Evolutionary conservation across 2,113 vertebrate species (phyloP), one percentile per base, ranked within the genome.

Genomic region (Crypturellus undulatus): DNA sequence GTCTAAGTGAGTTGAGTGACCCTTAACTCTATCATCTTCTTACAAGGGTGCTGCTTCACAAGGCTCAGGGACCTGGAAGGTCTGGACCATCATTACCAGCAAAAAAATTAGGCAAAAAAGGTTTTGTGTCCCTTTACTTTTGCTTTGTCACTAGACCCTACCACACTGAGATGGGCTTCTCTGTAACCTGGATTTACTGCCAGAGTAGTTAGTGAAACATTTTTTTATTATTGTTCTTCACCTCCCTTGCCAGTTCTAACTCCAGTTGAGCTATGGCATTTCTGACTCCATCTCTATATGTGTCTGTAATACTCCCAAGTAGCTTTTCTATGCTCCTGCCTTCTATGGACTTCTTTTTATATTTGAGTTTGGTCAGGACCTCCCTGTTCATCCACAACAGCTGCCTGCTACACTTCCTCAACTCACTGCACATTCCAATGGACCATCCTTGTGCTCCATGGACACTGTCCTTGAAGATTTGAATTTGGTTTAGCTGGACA

Each of bases 311-410:
- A 54, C n/a, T 67, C 60, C 25, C 26, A 60, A 14, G 3, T 13
- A 28, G 18, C 12, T 40, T 51, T 11, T 24, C 24, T 30, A 40
- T 32, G 5, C 30, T 86, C 34, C 20, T 49, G 16, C 32, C 28
- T 32, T 34, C 26, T 28, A 12, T 4, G 36, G 0, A 0, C 42
- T 15, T 45, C 9, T 2, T 70, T 71, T 71, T 40, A 18, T 25
- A 11, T 59, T 51, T 10, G 14, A 38, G 3, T 26, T 77, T 32
- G 32, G 47, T 36, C 62, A 56, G 56, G 56, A 40, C 52, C 28
- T 38, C 19, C 16, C 6, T 40, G 7, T n/a, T n/a, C 32, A 47
- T 52, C 60, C n/a, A 21, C 9, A 24, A 8, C 3, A 4, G 17
- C 52, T 43, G 59, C 65, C 43, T 59, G 30, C 21, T 36, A 38